phyloP scores from a whole-genome alignment of 1,140 invertebrate genomes.

The Tribolium castaneum region DNA sequence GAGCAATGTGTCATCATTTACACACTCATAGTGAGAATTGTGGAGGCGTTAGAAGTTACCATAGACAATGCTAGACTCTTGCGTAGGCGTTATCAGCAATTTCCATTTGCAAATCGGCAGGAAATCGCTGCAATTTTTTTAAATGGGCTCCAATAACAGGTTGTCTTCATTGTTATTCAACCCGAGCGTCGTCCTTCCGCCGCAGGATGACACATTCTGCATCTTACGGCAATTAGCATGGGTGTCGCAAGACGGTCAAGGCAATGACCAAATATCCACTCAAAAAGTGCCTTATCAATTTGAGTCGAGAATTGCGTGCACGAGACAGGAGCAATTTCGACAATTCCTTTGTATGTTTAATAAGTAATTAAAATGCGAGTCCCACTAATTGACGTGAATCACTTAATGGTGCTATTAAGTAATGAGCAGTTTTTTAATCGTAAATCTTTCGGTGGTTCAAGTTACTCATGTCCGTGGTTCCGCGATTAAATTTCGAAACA shows the following conservation, averaged over 20 bases:
- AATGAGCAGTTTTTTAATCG: slow-evolving; percentile 2
- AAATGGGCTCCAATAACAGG: slow-evolving; percentile 38
- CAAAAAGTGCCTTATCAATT: background rate
- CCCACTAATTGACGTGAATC: slow-evolving; percentile 1
- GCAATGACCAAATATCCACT: slow-evolving; percentile 27
- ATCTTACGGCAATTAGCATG: slow-evolving; percentile 23
- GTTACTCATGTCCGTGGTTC: slow-evolving; percentile 24
- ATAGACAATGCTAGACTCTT: background rate
- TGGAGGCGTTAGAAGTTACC: slow-evolving; percentile 1
- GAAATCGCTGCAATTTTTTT: slow-evolving; percentile 32
- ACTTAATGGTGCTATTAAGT: slow-evolving; percentile 4
- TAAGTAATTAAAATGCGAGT: background rate
- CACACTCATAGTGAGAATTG: slow-evolving; percentile 6
- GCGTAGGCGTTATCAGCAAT: slow-evolving; percentile 10
- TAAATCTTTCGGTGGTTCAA: background rate
- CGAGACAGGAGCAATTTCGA: background rate
- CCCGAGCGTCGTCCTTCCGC: slow-evolving; percentile 11
- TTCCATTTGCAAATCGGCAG: slow-evolving; percentile 12
- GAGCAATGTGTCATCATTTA: background rate
- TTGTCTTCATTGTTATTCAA: slow-evolving; percentile 41
- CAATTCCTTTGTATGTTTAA: background rate
- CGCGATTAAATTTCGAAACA: slow-evolving; percentile 13
- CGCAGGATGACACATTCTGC: slow-evolving; percentile 43
- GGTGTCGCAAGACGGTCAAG: slow-evolving; percentile 17
- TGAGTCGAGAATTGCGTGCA: background rate